Conservation (phyloP, 2,797 vertebrate genomes). For the Harpagifer antarcticus region DNA sequence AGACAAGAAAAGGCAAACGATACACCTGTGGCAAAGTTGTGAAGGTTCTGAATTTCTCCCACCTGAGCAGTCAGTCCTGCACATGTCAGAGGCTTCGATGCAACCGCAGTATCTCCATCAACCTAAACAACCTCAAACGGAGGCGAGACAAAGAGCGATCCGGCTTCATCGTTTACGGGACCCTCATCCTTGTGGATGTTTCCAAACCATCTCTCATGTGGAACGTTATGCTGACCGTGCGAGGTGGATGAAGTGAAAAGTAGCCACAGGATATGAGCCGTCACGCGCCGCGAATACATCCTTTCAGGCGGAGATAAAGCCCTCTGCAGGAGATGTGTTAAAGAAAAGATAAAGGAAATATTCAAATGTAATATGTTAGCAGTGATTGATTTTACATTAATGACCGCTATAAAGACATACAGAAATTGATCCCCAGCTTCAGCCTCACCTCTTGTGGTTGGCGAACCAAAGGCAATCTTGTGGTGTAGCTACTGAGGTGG, state of each 20-base stretch:
- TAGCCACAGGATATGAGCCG: slow-evolving; percentile 57
- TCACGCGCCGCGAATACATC: slow-evolving; percentile 51
- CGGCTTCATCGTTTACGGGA: slow-evolving; percentile 53
- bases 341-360: slow-evolving; percentile 46
- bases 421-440: slow-evolving; percentile 57
- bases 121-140: slow-evolving; percentile 45
- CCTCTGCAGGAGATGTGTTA: slow-evolving; percentile 35
- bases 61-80: slow-evolving; percentile 68
- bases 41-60: slow-evolving; percentile 66
- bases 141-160: slow-evolving; percentile 55
- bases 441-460: slow-evolving; percentile 48
- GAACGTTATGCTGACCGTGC: slow-evolving; percentile 69
- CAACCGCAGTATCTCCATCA: slow-evolving; percentile 42
- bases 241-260: slow-evolving; percentile 66
- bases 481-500: slow-evolving; percentile 43
- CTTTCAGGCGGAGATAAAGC: slow-evolving; percentile 47
- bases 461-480: slow-evolving; percentile 56
- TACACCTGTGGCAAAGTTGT: slow-evolving; percentile 77
- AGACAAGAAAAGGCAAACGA: slow-evolving; percentile 65
- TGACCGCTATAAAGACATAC: slow-evolving; percentile 50
- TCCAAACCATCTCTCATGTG: slow-evolving; percentile 65
- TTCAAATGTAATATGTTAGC: slow-evolving; percentile 56
- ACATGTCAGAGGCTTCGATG: slow-evolving; percentile 52
- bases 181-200: slow-evolving; percentile 61
- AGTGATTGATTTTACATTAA: slow-evolving; percentile 65